A percentile compares a stretch with the other conserved stretches of the same genome.
These are phyloP conservation scores for Heliconius sara DNA, from an alignment of 2,888 invertebrate species.

Conservation along the genomic window DNA sequence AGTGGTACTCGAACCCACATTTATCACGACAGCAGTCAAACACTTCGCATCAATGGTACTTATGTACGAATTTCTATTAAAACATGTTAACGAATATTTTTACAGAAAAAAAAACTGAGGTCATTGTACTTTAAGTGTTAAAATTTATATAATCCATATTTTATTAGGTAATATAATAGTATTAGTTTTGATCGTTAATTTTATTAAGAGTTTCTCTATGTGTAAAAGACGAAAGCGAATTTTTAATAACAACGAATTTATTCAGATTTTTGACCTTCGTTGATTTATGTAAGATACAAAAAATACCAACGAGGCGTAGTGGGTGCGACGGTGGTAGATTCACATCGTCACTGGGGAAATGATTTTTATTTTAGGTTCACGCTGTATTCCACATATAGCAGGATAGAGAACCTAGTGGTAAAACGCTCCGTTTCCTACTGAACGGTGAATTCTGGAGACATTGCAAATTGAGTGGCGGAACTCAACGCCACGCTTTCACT, in stretches of 20 bases:
- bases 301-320: too few relatives aligned
- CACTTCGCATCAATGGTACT: too few relatives aligned
- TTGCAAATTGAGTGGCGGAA: too few relatives aligned
- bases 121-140: not conserved
- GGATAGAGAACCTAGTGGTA: too few relatives aligned
- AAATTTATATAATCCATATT: conserved; percentile 3
- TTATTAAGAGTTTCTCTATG: not conserved
- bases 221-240: not conserved
- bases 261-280: not conserved
- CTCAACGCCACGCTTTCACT: too few relatives aligned
- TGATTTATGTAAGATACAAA: not conserved
- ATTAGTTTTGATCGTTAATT: not conserved
- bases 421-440: too few relatives aligned
- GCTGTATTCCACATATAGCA: not conserved
- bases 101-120: not conserved
- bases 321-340: too few relatives aligned
- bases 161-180: not conserved
- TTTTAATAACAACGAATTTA: not conserved
- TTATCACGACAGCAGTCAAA: too few relatives aligned
- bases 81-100: not conserved
- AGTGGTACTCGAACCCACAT: too few relatives aligned
- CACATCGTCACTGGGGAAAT: too few relatives aligned
- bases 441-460: too few relatives aligned
- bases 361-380: not conserved
- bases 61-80: too few relatives aligned